Conservation (phyloP, 2,888 invertebrate species). For the Spatulosminthurus flaviceps region DNA sequence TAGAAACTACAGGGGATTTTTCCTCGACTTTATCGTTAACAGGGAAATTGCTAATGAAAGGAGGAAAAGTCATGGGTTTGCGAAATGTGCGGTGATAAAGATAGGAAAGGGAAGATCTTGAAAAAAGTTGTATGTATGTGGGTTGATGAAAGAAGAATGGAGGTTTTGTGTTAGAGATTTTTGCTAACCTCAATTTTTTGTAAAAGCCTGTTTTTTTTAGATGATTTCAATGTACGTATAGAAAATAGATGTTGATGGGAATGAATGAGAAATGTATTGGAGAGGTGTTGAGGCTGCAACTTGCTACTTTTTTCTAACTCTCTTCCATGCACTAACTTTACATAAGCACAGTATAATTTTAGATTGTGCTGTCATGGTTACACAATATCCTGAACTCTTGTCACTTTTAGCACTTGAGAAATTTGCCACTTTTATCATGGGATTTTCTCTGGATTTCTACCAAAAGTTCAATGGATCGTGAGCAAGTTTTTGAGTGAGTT, state of each 20-base stretch:
- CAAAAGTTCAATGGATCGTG: constrained; percentile 5
- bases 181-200: constrained; percentile 13
- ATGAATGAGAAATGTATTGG: background rate
- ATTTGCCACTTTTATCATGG: background rate
- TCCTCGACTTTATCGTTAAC: too few species aligned
- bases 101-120: too few species aligned
- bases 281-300: constrained; percentile 7
- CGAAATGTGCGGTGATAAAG: too few species aligned
- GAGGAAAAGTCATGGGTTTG: too few species aligned
- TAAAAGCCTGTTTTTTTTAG: too few species aligned
- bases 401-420: background rate
- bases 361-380: background rate
- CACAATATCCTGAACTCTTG: background rate
- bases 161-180: constrained; percentile 4
- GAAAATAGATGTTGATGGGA: background rate
- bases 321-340: background rate
- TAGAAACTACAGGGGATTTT: too few species aligned
- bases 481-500: background rate
- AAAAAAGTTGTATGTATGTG: background rate
- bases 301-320: background rate
- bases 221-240: too few species aligned
- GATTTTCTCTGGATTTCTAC: background rate
- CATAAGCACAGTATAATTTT: background rate
- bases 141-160: constrained; percentile 9
- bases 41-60: too few species aligned